phyloP scores from a whole-genome alignment of 23 tunicate species.

The Phallusia fumigata region DNA sequence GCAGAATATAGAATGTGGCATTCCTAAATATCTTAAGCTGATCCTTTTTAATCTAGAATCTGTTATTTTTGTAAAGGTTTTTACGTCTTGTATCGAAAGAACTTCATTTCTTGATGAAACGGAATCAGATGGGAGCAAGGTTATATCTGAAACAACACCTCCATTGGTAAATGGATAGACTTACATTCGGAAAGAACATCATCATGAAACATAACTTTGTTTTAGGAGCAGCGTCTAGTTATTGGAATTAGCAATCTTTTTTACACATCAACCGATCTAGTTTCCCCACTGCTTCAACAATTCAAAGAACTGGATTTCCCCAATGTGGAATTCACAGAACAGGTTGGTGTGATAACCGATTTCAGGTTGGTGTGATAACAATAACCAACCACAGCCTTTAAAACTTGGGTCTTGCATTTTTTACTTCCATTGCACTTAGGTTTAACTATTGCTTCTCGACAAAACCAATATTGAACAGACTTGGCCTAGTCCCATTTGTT shows the following conservation, averaged over 20 bases:
- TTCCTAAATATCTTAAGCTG: too few relatives aligned
- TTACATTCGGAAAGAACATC: not conserved
- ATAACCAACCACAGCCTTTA: too few relatives aligned
- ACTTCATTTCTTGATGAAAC: constrained; percentile 29
- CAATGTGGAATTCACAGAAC: constrained; percentile 41
- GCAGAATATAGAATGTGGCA: too few relatives aligned
- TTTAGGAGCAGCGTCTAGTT: constrained; percentile 35
- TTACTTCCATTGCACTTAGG: too few relatives aligned
- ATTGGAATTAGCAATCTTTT: constrained; percentile 54
- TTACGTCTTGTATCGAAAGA: constrained; percentile 27
- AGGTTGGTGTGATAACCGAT: constrained; percentile 19
- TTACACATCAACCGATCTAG: constrained; percentile 19
- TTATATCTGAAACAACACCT: not conserved
- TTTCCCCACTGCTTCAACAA: constrained; percentile 19
- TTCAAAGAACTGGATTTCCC: constrained; percentile 58
- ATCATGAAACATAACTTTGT: not conserved
- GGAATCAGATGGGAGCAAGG: constrained; percentile 3
- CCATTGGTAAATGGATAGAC: constrained; percentile 20
- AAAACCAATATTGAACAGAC: too few relatives aligned
- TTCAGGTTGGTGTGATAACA: not conserved
- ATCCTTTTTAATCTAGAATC: too few relatives aligned
- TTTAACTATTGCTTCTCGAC: too few relatives aligned
- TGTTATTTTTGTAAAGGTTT: not conserved
- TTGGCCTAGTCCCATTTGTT: too few relatives aligned
- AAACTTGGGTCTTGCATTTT: too few relatives aligned